These are phyloP conservation scores for Lasioglossum leucozonium DNA, from an alignment of 2,888 invertebrate species.

Conservation along the genomic window DNA sequence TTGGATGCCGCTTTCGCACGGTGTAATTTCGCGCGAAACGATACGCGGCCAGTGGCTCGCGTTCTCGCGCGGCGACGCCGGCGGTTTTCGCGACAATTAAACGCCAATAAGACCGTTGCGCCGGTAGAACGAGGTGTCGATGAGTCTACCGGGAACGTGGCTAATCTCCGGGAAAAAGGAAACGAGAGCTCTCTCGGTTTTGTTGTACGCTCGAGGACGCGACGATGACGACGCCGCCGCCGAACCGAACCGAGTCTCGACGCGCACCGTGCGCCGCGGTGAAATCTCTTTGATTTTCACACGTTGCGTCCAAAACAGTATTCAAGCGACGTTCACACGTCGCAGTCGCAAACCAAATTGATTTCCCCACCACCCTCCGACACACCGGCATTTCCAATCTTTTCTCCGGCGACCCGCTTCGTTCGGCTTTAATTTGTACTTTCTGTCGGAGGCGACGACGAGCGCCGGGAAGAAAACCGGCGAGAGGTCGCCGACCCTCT, in stretches of 20 bases:
- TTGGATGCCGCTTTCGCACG: slow-evolving; percentile 47
- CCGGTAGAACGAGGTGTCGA: slow-evolving; percentile 31
- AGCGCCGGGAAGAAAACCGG: background rate
- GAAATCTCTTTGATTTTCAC: slow-evolving; percentile 59
- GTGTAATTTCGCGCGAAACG: slow-evolving; percentile 39
- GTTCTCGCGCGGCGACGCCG: slow-evolving; percentile 7
- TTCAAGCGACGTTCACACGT: slow-evolving; percentile 49
- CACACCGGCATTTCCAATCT: background rate
- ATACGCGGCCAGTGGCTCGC: slow-evolving; percentile 14
- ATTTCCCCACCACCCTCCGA: slow-evolving; percentile 20
- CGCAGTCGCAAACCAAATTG: slow-evolving; percentile 43
- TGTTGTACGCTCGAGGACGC: slow-evolving; percentile 41
- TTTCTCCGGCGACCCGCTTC: background rate
- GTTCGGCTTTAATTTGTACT: slow-evolving; percentile 9
- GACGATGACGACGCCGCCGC: background rate
- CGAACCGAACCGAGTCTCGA: background rate
- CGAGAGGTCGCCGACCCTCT: background rate
- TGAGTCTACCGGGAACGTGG: slow-evolving; percentile 24
- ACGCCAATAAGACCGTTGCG: slow-evolving; percentile 33
- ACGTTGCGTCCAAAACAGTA: slow-evolving; percentile 54
- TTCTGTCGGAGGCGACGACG: background rate
- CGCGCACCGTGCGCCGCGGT: too few species aligned
- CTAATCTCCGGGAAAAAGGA: slow-evolving; percentile 41
- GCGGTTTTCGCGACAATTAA: slow-evolving; percentile 47
- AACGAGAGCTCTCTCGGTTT: background rate